phyloP scores from a whole-genome alignment of 2,797 vertebrate genomes.

The Petrocephalus sullivani region DNA sequence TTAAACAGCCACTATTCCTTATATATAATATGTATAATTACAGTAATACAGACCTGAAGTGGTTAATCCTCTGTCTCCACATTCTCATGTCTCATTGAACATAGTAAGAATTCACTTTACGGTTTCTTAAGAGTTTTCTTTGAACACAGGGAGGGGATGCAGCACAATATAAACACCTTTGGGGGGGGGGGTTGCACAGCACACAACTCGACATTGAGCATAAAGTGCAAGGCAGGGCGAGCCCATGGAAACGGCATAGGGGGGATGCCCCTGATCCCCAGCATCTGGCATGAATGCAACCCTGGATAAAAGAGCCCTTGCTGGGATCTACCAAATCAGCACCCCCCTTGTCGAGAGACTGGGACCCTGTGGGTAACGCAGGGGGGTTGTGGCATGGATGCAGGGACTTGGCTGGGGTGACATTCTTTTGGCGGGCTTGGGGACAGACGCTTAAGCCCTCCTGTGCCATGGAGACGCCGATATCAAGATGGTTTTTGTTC shows the following conservation, averaged over 20 bases:
- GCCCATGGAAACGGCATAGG: slow-evolving; percentile 61
- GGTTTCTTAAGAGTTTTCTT: slow-evolving; percentile 28
- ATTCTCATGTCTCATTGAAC: slow-evolving; percentile 35
- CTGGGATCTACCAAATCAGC: slow-evolving; percentile 2
- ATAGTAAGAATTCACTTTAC: slow-evolving; percentile 46
- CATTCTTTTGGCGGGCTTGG: slow-evolving; percentile 48
- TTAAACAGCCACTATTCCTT: slow-evolving; percentile 18
- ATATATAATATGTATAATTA: slow-evolving; percentile 8
- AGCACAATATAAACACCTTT: slow-evolving; percentile 40
- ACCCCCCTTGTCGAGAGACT: neutral
- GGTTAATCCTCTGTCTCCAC: slow-evolving; percentile 23
- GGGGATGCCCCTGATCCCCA: slow-evolving; percentile 20
- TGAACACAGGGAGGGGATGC: slow-evolving; percentile 46
- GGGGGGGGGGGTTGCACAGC: slow-evolving; percentile 33
- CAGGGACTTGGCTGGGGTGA: slow-evolving; percentile 19
- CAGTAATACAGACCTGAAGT: slow-evolving; percentile 24
- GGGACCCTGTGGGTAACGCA: neutral
- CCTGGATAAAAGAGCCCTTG: neutral
- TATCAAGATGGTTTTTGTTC: slow-evolving; percentile 9
- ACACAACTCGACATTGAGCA: slow-evolving; percentile 31
- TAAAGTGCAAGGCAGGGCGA: slow-evolving; percentile 73
- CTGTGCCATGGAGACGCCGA: slow-evolving; percentile 22
- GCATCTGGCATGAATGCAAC: neutral
- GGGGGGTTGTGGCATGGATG: neutral
- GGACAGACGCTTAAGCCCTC: slow-evolving; percentile 35